These are phyloP conservation scores for Microctenopoma lineatum DNA, from an alignment of 2,797 vertebrate species.

Conservation along the genomic window DNA sequence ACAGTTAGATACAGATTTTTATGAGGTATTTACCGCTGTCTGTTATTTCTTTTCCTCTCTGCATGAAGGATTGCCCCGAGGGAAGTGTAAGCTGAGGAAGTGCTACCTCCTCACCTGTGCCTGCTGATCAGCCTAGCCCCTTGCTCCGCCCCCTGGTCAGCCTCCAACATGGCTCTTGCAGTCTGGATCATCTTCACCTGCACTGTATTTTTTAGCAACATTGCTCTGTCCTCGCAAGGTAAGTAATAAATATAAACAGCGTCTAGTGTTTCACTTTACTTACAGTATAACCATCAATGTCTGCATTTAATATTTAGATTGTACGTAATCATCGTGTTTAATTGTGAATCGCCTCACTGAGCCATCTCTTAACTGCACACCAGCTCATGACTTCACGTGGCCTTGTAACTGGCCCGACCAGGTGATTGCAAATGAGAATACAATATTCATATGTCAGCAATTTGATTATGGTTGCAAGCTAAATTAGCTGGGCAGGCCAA, in stretches of 20 bases:
- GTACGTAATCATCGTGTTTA: background rate
- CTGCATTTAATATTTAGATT: conserved; percentile 1
- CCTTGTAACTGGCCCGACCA: conserved; percentile 42
- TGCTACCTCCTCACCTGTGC: conserved; percentile 65
- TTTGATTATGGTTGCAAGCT: conserved; percentile 68
- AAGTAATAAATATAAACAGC: conserved; percentile 13
- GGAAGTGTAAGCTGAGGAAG: conserved; percentile 75
- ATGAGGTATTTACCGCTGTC: conserved; percentile 26
- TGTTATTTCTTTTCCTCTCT: conserved; percentile 37
- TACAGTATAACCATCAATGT: background rate
- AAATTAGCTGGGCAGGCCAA: conserved; percentile 73
- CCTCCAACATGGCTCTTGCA: conserved; percentile 79
- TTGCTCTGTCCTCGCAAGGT: conserved; percentile 82
- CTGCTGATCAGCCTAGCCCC: conserved; percentile 59
- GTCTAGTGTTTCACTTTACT: background rate
- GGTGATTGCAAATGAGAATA: conserved; percentile 72
- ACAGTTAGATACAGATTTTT: conserved; percentile 18
- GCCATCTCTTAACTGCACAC: conserved; percentile 26
- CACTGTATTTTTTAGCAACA: conserved; percentile 74
- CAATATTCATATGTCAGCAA: conserved; percentile 71
- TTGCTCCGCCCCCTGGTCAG: conserved; percentile 29
- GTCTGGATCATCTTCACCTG: conserved; percentile 80
- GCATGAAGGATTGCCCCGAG: conserved; percentile 69
- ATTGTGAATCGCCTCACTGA: conserved; percentile 26
- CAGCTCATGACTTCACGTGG: conserved; percentile 25